phyloP scores from a whole-genome alignment of 2,888 invertebrate genomes.

The Folsomia candida region DNA sequence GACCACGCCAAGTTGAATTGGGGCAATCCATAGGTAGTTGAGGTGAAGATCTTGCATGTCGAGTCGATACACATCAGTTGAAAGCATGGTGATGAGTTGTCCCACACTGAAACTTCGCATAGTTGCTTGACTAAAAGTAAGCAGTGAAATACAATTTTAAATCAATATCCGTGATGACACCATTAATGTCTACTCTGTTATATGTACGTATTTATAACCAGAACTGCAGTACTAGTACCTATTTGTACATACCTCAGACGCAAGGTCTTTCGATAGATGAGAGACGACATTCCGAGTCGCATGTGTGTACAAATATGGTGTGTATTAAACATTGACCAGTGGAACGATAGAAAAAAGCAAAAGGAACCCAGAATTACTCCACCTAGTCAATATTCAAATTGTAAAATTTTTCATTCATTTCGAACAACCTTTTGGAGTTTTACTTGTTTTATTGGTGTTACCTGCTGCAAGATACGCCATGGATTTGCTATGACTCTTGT shows the following conservation, averaged over 20 bases:
- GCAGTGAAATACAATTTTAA: too few relatives aligned
- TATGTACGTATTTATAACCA: too few relatives aligned
- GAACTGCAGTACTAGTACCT: too few relatives aligned
- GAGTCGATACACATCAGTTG: slow-evolving; percentile 28
- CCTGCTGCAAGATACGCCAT: slow-evolving; percentile 12
- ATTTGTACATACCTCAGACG: too few relatives aligned
- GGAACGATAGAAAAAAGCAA: slow-evolving; percentile 21
- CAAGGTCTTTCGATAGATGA: slow-evolving; percentile 30
- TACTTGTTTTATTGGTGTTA: not conserved
- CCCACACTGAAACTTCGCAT: slow-evolving; percentile 22
- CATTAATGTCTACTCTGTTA: too few relatives aligned
- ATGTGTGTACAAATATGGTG: slow-evolving; percentile 32
- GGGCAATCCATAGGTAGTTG: slow-evolving; percentile 30
- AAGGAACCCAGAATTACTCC: slow-evolving; percentile 26
- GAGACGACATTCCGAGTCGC: slow-evolving; percentile 24
- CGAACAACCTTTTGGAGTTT: not conserved
- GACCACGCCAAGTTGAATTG: slow-evolving; percentile 22
- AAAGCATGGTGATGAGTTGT: slow-evolving; percentile 29
- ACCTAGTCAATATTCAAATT: not conserved
- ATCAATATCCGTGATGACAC: too few relatives aligned
- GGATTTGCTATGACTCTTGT: slow-evolving; percentile 14
- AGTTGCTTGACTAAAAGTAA: slow-evolving; percentile 23
- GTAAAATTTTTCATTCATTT: not conserved
- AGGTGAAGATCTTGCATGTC: slow-evolving; percentile 28
- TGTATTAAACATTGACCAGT: slow-evolving; percentile 23